Evolutionary conservation across 2,888 invertebrate genomes (phyloP).

Genomic region (Megaustenia siamemsis): DNA sequence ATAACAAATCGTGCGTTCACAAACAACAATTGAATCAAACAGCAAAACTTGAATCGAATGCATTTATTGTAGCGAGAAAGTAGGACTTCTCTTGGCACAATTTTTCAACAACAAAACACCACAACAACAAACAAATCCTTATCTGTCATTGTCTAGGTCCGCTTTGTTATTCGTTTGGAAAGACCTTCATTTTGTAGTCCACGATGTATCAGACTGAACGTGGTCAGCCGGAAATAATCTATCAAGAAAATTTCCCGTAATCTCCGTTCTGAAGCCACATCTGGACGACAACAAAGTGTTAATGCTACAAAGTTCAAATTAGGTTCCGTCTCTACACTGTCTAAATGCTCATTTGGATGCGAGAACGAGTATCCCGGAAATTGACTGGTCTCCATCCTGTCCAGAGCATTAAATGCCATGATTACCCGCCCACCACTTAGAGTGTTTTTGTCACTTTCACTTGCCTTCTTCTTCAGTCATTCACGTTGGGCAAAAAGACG

Average conservation of each 20-base stretch:
- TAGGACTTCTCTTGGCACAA: no score
- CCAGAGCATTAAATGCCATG: not conserved
- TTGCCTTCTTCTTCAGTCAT: not conserved
- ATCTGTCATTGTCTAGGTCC: no score
- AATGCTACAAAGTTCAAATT: not conserved
- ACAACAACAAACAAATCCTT: no score
- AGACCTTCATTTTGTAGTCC: not conserved
- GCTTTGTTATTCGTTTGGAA: no score
- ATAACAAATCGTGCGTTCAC: no score
- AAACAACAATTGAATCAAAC: no score
- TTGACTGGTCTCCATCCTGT: slow-evolving; percentile 19
- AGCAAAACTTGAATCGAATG: no score
- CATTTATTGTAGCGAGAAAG: no score
- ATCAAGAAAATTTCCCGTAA: not conserved
- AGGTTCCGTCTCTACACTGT: not conserved
- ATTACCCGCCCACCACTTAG: not conserved
- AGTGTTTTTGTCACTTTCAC: not conserved
- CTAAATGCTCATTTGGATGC: slow-evolving; percentile 36
- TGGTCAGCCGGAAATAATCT: slow-evolving; percentile 3
- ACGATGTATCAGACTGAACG: not conserved
- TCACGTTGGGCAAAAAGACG: not conserved
- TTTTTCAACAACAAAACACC: no score
- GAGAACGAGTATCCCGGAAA: not conserved
- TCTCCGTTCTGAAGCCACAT: not conserved
- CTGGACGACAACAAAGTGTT: slow-evolving; percentile 8